Conservation (phyloP, 2,113 vertebrate species). For the Paralichthys olivaceus region DNA sequence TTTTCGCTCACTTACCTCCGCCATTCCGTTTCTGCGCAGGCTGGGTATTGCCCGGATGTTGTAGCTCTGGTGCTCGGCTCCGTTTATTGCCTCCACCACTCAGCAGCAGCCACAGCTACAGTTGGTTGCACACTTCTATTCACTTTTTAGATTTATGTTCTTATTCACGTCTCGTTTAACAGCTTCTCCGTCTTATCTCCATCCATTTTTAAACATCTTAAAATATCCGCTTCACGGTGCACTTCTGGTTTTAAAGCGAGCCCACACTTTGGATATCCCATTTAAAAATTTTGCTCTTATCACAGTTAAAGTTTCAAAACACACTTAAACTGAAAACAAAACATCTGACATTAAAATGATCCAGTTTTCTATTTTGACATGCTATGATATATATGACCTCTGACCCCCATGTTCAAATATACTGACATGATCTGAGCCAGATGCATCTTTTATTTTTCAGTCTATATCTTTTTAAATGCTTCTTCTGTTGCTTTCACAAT, state of each 20-base stretch:
- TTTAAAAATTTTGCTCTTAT: not conserved
- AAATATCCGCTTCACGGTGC: no score
- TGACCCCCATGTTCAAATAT: not conserved
- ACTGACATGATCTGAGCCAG: no score
- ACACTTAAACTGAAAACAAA: no score
- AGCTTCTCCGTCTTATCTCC: no score
- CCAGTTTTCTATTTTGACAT: no score
- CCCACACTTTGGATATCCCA: conserved; percentile 8
- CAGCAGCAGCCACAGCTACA: conserved; percentile 41
- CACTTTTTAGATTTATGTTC: not conserved
- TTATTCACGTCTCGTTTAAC: not conserved
- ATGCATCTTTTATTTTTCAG: no score
- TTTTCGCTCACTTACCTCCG: conserved; percentile 86
- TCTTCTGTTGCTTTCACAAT: no score
- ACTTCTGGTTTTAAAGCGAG: no score
- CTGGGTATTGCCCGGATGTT: conserved; percentile 85
- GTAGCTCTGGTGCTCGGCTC: conserved; percentile 73
- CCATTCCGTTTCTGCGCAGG: conserved; percentile 87
- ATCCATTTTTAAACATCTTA: no score
- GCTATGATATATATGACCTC: not conserved
- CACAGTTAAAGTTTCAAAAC: no score
- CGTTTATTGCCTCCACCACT: conserved; percentile 73
- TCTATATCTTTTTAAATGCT: no score
- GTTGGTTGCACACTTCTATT: conserved; percentile 1
- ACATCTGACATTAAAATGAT: no score